phyloP scores from a whole-genome alignment of 2,797 vertebrate genomes.

The Epinephelus malabaricus region DNA sequence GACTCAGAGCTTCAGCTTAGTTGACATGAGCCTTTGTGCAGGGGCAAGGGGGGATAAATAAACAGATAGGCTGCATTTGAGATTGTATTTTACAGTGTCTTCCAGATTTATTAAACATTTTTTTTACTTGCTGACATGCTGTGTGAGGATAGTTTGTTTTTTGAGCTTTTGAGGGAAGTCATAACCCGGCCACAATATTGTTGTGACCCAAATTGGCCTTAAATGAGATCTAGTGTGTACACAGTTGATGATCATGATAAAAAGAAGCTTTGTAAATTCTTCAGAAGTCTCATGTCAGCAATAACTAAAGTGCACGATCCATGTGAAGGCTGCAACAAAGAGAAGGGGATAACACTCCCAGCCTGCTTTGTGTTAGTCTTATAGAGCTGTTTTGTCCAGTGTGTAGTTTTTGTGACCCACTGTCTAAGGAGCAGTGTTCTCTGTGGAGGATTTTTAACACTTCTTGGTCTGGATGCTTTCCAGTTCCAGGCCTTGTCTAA shows the following conservation, averaged over 20 bases:
- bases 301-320: slow-evolving; percentile 1
- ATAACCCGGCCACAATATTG: slow-evolving; percentile 26
- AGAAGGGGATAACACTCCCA: not conserved
- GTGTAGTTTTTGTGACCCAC: slow-evolving; percentile 47
- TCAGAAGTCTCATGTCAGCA: slow-evolving; percentile 33
- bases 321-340: slow-evolving; percentile 37
- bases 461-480: slow-evolving; percentile 60
- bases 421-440: slow-evolving; percentile 45
- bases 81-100: slow-evolving; percentile 7
- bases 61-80: slow-evolving; percentile 40
- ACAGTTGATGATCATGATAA: slow-evolving; percentile 20
- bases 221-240: slow-evolving; percentile 30
- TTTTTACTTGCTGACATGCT: slow-evolving; percentile 10
- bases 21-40: slow-evolving; percentile 52
- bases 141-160: slow-evolving; percentile 28
- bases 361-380: slow-evolving; percentile 28
- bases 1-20: slow-evolving; percentile 47
- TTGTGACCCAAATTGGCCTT: slow-evolving; percentile 25
- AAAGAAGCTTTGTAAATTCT: slow-evolving; percentile 31
- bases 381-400: slow-evolving; percentile 33
- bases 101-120: slow-evolving; percentile 18
- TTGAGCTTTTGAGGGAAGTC: slow-evolving; percentile 45
- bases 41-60: slow-evolving; percentile 35
- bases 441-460: slow-evolving; percentile 52
- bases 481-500: slow-evolving; percentile 55